phyloP scores from a whole-genome alignment of 2,888 invertebrate species.

The Itoplectis maculator region DNA sequence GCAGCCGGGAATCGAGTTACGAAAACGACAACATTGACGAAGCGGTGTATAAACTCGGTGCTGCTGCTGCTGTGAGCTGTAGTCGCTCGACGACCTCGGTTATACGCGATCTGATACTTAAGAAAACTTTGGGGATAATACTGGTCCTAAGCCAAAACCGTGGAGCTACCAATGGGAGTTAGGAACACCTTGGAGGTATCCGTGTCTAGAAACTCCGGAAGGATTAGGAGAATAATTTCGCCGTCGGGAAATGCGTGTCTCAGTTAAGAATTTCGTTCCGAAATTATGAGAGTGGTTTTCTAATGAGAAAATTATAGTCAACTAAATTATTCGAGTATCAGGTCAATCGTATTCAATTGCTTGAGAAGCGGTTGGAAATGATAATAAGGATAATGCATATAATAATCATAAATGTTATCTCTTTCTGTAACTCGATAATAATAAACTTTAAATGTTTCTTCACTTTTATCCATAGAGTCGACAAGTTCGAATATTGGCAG shows the following conservation, averaged over 20 bases:
- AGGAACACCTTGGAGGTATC: neutral
- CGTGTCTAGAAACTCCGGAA: neutral
- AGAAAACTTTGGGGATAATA: conserved; percentile 36
- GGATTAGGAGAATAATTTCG: neutral
- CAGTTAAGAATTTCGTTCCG: neutral
- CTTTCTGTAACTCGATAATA: neutral
- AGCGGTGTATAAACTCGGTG: neutral
- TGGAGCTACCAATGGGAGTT: neutral
- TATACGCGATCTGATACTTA: conserved; percentile 27
- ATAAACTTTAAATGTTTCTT: neutral
- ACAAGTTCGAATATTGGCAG: neutral
- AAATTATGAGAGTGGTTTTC: neutral
- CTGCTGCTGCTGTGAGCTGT: neutral
- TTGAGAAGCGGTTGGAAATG: no score
- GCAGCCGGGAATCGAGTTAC: conserved; percentile 55
- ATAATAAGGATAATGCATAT: no score
- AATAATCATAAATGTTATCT: neutral
- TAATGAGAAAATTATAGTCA: neutral
- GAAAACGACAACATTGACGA: conserved; percentile 26
- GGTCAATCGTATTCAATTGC: no score
- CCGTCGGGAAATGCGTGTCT: neutral
- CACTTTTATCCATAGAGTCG: neutral
- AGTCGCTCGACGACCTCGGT: neutral
- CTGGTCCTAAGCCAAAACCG: conserved; percentile 21
- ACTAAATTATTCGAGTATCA: no score